Base-by-base conservation (phyloP, 2,797 vertebrate genomes). In the Tamandua tetradactyla region DNA sequence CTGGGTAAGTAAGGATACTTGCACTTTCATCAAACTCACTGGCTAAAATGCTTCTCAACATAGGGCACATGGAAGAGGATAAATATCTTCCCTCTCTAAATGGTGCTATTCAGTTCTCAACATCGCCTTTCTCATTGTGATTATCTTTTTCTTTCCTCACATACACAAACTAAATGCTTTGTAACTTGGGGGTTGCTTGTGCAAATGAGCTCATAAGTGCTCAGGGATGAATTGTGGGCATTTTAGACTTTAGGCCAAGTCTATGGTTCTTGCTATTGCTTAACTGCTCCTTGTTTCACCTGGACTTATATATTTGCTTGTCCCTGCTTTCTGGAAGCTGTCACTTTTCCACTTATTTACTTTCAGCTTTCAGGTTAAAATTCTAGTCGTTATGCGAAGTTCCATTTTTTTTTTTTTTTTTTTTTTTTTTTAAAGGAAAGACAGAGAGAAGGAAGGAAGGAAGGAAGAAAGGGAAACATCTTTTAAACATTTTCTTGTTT, bases 1-100 rank as follows among this genome's bases (percentile, higher is more conserved):
- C 94, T 61, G 52, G 90, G 96, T 96, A 88, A 97, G 96, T 95
- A 59, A 69, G 64, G 15, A 5, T 17, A 23, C 17, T 49, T 69
- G 13, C 3, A 42, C 66, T 74, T 79, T 20, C 47, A 30, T 3
- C 14, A 44, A 42, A 62, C 23, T 0, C 0, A 1, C 40, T 0
- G 3, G 52, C 22, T 59, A 27, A 78, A 64, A 49, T 55, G 64
- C 52, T 55, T 69, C 66, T 68, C 11, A 7, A 7, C 1, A 0
- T 17, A 4, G 62, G 78, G n/a, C 42, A 9, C 23, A 1, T 30
- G 25, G 3, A 18, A 37, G 27, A 59, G 35, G 64, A 14, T 32
- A 27, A 18, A 8, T 55, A 9, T 37, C 79, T 84, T 72, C 55
- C 35, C 40, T 62, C 40, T 84, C 52, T 20, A 10, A 1, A 6